Evolutionary conservation across 2,888 invertebrate genomes (phyloP).

Genomic region (Caenorhabditis drosophilae): DNA sequence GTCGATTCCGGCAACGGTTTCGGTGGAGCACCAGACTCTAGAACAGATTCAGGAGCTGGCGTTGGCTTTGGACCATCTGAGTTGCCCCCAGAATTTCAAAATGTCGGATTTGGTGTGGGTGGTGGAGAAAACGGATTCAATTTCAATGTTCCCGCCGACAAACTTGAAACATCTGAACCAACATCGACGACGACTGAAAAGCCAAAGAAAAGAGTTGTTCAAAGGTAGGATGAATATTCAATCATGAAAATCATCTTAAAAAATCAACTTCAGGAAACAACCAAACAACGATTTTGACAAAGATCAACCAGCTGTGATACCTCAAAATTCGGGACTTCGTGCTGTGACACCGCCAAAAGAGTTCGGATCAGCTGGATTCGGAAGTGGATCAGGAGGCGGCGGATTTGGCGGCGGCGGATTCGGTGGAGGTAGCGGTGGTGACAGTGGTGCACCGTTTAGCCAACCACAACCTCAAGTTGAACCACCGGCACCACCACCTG

Average conservation of each 20-base stretch:
- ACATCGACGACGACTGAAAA: slow-evolving; percentile 12
- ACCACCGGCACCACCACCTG: slow-evolving; percentile 23
- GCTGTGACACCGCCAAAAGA: slow-evolving; percentile 66
- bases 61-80: slow-evolving; percentile 53
- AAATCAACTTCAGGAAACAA: slow-evolving; percentile 39
- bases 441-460: slow-evolving; percentile 12
- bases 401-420: slow-evolving; percentile 34
- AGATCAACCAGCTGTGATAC: slow-evolving; percentile 52
- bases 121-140: slow-evolving; percentile 46
- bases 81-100: slow-evolving; percentile 53
- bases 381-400: slow-evolving; percentile 26
- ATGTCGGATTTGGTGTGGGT: slow-evolving; percentile 47
- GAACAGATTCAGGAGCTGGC: slow-evolving; percentile 39
- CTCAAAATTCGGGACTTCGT: slow-evolving; percentile 66
- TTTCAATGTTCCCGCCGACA: slow-evolving; percentile 37
- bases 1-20: slow-evolving; percentile 31
- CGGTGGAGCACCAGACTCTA: slow-evolving; percentile 39
- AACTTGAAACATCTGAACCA: slow-evolving; percentile 15
- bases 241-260: too few species aligned
- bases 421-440: slow-evolving; percentile 38
- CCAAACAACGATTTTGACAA: slow-evolving; percentile 40
- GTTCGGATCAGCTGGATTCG: slow-evolving; percentile 49
- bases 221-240: too few species aligned
- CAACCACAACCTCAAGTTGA: not conserved
- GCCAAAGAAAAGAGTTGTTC: slow-evolving; percentile 26